Percentiles rank a stretch among this genome's conserved stretches.
phyloP scores from a whole-genome alignment of 2,797 vertebrate genomes.

The Tapirus indicus region DNA sequence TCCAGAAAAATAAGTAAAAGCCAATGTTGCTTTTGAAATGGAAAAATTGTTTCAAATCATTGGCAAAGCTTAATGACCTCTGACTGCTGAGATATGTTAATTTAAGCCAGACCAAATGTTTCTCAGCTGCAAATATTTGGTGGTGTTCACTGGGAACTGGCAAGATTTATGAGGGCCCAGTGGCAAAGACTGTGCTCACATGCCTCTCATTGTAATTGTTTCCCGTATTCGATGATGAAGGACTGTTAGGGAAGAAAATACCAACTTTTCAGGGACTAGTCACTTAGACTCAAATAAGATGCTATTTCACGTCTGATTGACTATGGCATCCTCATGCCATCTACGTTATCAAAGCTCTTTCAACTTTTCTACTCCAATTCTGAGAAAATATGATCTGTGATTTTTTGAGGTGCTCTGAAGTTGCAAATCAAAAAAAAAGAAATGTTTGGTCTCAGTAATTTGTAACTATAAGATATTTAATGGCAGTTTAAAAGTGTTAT shows the following conservation, averaged over 20 bases:
- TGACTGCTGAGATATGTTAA: slow-evolving; percentile 93
- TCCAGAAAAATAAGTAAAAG: slow-evolving; percentile 88
- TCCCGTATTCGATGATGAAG: slow-evolving; percentile 88
- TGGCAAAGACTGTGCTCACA: slow-evolving; percentile 90
- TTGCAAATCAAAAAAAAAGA: slow-evolving; percentile 77
- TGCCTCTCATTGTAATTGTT: slow-evolving; percentile 89
- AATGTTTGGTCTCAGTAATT: slow-evolving; percentile 43
- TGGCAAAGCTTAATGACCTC: slow-evolving; percentile 91
- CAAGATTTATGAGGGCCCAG: slow-evolving; percentile 92
- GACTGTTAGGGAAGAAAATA: slow-evolving; percentile 75
- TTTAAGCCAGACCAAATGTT: slow-evolving; percentile 93
- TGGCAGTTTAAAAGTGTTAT: background rate
- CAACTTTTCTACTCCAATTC: slow-evolving; percentile 65
- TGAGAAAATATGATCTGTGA: background rate
- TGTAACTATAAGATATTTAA: background rate
- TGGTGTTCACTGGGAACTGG: slow-evolving; percentile 91
- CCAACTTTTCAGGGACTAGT: slow-evolving; percentile 82
- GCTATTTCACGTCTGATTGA: slow-evolving; percentile 83
- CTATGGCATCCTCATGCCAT: slow-evolving; percentile 78
- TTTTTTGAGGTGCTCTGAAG: slow-evolving; percentile 42
- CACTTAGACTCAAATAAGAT: slow-evolving; percentile 79
- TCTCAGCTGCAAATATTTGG: slow-evolving; percentile 93
- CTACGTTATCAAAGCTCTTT: slow-evolving; percentile 76
- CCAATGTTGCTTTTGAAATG: slow-evolving; percentile 89
- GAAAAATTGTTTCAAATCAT: slow-evolving; percentile 92